Conservation (phyloP, 2,113 vertebrate species). For the Labeo rohita region DNA sequence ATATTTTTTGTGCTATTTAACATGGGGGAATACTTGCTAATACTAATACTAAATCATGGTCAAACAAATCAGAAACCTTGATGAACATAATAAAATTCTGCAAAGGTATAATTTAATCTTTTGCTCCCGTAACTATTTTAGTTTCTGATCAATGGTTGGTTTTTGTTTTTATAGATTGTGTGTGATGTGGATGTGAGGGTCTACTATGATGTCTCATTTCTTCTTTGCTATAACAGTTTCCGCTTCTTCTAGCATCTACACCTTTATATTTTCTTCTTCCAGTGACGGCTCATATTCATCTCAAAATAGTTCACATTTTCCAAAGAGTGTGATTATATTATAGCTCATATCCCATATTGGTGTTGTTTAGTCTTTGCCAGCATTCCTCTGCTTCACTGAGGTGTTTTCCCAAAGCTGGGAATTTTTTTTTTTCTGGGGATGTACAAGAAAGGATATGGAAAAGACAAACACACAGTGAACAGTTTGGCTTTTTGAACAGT, state of each 20-base stretch:
- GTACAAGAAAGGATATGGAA: neutral
- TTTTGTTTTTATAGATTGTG: neutral
- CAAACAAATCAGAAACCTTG: too few species aligned
- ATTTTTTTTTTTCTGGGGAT: slow-evolving; percentile 24
- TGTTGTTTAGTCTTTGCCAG: neutral
- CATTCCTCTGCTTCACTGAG: neutral
- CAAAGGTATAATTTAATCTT: neutral
- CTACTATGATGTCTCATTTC: neutral
- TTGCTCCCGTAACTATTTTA: neutral
- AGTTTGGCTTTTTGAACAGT: neutral
- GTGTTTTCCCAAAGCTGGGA: neutral
- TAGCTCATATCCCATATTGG: neutral
- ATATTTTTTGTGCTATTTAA: too few species aligned
- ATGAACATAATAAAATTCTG: too few species aligned
- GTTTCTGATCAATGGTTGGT: neutral
- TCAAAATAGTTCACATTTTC: neutral
- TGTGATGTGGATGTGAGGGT: neutral
- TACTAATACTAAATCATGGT: neutral
- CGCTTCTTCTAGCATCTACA: neutral
- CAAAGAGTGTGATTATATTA: neutral
- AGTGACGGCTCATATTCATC: neutral
- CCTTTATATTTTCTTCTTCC: neutral
- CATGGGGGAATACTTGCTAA: too few species aligned
- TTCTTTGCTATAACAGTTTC: neutral
- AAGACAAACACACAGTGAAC: neutral